Evolutionary conservation across 2,113 vertebrate genomes (phyloP), one percentile per base, ranked within the genome.

Genomic region (Barbus barbus): DNA sequence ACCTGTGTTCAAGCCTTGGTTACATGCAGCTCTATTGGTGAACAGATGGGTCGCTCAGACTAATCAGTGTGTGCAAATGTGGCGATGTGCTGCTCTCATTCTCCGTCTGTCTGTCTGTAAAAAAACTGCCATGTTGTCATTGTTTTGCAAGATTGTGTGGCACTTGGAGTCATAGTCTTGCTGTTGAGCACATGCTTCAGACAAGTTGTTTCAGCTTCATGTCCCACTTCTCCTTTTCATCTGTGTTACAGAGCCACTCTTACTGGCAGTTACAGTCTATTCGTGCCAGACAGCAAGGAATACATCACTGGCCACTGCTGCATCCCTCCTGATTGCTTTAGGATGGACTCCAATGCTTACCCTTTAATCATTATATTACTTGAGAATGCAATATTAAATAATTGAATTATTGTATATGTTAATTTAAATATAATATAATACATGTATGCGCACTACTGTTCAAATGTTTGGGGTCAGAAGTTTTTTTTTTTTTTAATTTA

Each of bases 111-210:
- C 24, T 28, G 9, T 58, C 75, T 58, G 22, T 18, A 20, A 80
- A 80, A 44, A 13, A 22, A 38, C 36, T 78, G 6, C 56, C 33
- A 11, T 48, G 36, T 31, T 75, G 72, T 75, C 24, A 3, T 14
- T 75, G n/a, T 75, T 31, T 51, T 48, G 18, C n/a, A 44, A 51
- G 44, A 48, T 75, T 48, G 28, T 74, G 72, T 75, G 41, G 41
- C 26, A 46, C 44, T 75, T 72, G 36, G 38, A 3, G 22, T 69
- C 65, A 69, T 38, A 33, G 18, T 44, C 22, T 72, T 72, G 69
- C 69, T 24, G 22, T 24, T 38, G 12, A 72, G 69, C 38, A 72
- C 69, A 72, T 72, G 69, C 38, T 72, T 72, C 22, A 72, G 69
- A 72, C 36, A 72, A 44, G 22, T 38, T 72, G 69, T 41, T 41